Evolutionary conservation across 37 sponge, comb jelly and placozoan genomes (phyloP).

Genomic region (Sycon ciliatum): DNA sequence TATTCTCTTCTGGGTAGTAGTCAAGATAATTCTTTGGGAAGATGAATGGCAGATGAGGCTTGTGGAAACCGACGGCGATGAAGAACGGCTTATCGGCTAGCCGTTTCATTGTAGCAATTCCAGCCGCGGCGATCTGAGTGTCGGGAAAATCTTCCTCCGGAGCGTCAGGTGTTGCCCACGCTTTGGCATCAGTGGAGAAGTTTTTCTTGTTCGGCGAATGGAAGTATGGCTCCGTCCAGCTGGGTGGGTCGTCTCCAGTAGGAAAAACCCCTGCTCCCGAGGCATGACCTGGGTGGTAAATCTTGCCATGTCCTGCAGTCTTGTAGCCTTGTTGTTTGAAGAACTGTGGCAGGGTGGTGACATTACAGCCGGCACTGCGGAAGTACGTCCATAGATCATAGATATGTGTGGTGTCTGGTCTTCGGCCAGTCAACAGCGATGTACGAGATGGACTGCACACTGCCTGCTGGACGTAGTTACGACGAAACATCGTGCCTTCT

Average conservation of each 20-base stretch:
- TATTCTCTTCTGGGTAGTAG: slow-evolving; percentile 19
- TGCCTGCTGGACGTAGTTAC: slow-evolving; percentile 38
- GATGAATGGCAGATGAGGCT: slow-evolving; percentile 42
- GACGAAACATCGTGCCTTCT: slow-evolving; percentile 18
- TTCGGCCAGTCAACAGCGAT: slow-evolving; percentile 40
- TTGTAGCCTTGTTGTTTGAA: slow-evolving; percentile 11
- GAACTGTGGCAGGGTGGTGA: slow-evolving; percentile 1
- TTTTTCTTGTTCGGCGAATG: too few relatives aligned
- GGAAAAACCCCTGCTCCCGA: too few relatives aligned
- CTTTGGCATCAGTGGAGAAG: too few relatives aligned
- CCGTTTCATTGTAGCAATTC: neutral
- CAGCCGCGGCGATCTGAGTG: neutral
- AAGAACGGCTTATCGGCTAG: slow-evolving; percentile 30
- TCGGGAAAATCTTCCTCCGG: too few relatives aligned
- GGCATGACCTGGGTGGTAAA: neutral
- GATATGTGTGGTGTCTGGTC: slow-evolving; percentile 45
- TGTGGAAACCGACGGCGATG: slow-evolving; percentile 43
- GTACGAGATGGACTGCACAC: slow-evolving; percentile 38
- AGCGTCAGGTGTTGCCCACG: too few relatives aligned
- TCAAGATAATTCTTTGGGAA: slow-evolving; percentile 21
- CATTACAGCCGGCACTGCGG: neutral
- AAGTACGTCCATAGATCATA: slow-evolving; percentile 9
- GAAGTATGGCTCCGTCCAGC: neutral
- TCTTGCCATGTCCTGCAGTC: neutral
- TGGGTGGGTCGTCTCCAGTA: neutral